A percentile compares a stretch with the other conserved stretches of the same genome.
Evolutionary conservation across 1,140 invertebrate genomes (phyloP).

Genomic region (Rhagoletis pomonella): DNA sequence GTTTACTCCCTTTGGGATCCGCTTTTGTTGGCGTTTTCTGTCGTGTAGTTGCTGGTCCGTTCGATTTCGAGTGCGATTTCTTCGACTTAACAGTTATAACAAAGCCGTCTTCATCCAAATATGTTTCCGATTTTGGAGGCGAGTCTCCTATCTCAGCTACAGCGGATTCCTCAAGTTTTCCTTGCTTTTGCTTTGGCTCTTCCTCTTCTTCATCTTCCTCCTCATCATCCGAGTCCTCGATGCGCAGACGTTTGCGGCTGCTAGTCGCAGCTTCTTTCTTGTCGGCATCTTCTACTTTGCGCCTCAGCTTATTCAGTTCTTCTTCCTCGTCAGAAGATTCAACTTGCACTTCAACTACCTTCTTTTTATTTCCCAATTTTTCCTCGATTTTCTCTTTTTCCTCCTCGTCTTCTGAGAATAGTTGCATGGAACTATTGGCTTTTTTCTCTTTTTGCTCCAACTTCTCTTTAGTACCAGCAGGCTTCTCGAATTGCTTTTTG

Average conservation of each 20-base stretch:
- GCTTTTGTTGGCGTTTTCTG: conserved; percentile 57
- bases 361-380: not conserved
- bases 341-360: not conserved
- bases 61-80: conserved; percentile 42
- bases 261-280: conserved; percentile 31
- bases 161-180: conserved; percentile 59
- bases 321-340: conserved; percentile 70
- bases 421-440: conserved; percentile 65
- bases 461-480: conserved; percentile 35
- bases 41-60: conserved; percentile 56
- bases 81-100: conserved; percentile 67
- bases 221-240: conserved; percentile 62
- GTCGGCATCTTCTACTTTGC: conserved; percentile 59
- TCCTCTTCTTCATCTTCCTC: conserved; percentile 62
- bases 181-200: conserved; percentile 58
- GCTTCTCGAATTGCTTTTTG: conserved; percentile 63
- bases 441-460: not conserved
- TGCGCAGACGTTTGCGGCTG: conserved; percentile 65
- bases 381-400: not conserved
- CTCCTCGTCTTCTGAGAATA: conserved; percentile 64
- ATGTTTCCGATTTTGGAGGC: conserved; percentile 64
- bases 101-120: conserved; percentile 71
- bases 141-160: conserved; percentile 53
- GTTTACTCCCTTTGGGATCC: conserved; percentile 27
- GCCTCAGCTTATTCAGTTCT: conserved; percentile 66